phyloP scores from a whole-genome alignment of 2,113 vertebrate genomes.

The Cottus gobio region DNA sequence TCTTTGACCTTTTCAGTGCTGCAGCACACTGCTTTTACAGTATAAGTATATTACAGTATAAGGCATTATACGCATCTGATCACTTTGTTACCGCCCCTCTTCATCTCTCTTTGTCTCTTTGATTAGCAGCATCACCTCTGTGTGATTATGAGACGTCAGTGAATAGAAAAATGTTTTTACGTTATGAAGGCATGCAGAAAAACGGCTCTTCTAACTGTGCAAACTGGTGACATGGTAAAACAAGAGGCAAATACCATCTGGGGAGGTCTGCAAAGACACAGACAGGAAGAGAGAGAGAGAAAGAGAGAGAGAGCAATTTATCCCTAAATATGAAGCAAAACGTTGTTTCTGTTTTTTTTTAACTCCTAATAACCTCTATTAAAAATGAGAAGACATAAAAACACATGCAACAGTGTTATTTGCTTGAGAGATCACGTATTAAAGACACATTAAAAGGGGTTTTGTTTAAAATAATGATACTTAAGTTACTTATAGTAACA shows the following conservation, averaged over 20 bases:
- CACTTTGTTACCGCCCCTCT: not conserved
- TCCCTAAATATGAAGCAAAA: not conserved
- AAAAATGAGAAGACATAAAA: not conserved
- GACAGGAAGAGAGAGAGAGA: not conserved
- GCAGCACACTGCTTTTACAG: not conserved
- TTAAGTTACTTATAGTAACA: not conserved
- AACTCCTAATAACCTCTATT: not conserved
- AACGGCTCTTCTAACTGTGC: conserved; percentile 56
- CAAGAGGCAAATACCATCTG: conserved; percentile 55
- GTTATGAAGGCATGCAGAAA: conserved; percentile 51
- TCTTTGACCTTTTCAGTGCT: not conserved
- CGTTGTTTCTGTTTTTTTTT: not conserved
- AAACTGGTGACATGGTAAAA: conserved; percentile 76
- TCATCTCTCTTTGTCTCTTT: conserved; percentile 37
- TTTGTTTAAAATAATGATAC: not conserved
- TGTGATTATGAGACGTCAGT: conserved; percentile 38
- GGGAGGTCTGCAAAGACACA: conserved; percentile 19
- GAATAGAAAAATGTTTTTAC: conserved; percentile 67
- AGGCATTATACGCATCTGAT: not conserved
- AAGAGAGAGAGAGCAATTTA: not conserved
- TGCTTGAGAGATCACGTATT: not conserved
- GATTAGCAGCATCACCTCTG: conserved; percentile 34
- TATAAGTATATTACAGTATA: not conserved
- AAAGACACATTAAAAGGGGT: not conserved
- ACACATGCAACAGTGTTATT: not conserved